Evolutionary conservation across 2,888 invertebrate species (phyloP), one percentile per base, ranked within the genome.

Genomic region (Augochlorella aurata): DNA sequence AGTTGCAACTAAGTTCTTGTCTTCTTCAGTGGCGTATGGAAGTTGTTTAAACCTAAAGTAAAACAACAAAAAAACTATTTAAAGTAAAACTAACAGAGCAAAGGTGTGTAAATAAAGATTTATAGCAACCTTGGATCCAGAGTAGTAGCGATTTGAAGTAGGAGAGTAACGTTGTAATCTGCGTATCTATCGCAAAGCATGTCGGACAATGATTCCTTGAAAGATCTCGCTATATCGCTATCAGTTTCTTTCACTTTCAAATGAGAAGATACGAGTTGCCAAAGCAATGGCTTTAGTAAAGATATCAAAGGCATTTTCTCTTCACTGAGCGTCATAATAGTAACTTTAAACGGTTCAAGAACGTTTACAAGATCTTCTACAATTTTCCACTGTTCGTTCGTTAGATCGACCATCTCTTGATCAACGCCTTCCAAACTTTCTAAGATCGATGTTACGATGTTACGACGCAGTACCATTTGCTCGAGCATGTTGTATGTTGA

Each of bases 291-390:
- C 85, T 94, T 94, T n/a, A 94, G 78, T 21, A 94, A 89, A 0
- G 94, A 94, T 85, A 94, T 93, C 2, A 94, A 88, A 16, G 94
- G 94, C 86, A 94, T 94, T 85, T 94, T 94, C 74, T 94, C 94
- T 84, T 94, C 94, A 73, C 94, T 94, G 2, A 94, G 90, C 0
- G 94, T 94, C 90, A 94, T 93, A 29, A 94, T 94, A 2, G 94
- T 94, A 38, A 94, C 94, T 91, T 94, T 94, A 66, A 94, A 94
- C 2, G 94, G 94, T 67, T 94, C 94, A 2, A 94, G 90, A 16
- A 94, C 94, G 52, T 90, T 91, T 4, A 94, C 92, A 10, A 94
- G 89, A 84, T 94, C 94, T 65, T 93, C 93, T 10, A 94, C 89
- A 8, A 94, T 85, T 65, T 91, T 91, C 94, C 94, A 94, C 29